These are phyloP conservation scores for Neotoxoptera formosana DNA, from an alignment of 1,140 invertebrate genomes.

Conservation along the genomic window DNA sequence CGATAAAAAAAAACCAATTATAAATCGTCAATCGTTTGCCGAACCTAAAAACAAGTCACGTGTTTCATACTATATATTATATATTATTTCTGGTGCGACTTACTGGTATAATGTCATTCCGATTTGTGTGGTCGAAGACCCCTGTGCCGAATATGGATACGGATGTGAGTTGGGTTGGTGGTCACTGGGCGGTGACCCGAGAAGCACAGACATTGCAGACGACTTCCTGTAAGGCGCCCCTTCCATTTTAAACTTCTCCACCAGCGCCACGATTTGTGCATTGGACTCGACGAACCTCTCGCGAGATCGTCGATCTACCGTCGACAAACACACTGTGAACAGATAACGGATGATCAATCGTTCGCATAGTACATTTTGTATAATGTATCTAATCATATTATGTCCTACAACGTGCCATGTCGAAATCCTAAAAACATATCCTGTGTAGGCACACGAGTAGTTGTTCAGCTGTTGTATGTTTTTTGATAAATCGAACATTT, in stretches of 20 bases:
- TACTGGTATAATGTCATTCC: constrained; percentile 80
- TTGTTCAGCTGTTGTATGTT: background rate
- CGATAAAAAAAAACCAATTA: background rate
- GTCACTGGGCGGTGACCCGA: constrained; percentile 61
- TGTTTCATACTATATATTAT: background rate
- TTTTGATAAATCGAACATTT: background rate
- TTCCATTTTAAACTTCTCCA: constrained; percentile 90
- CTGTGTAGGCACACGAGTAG: background rate
- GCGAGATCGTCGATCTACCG: constrained; percentile 85
- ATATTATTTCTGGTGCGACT: constrained; percentile 62
- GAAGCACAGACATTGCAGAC: constrained; percentile 62
- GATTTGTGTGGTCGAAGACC: constrained; percentile 63
- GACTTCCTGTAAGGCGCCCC: constrained; percentile 73
- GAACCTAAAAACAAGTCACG: background rate
- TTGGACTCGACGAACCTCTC: constrained; percentile 92
- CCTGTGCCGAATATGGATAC: constrained; percentile 39
- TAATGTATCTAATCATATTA: background rate
- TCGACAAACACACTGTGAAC: constrained; percentile 83
- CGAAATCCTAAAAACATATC: background rate
- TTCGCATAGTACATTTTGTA: background rate
- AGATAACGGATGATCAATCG: background rate
- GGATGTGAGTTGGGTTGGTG: constrained; percentile 44
- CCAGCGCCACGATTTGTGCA: constrained; percentile 88
- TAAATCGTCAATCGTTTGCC: background rate
- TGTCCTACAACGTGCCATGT: background rate